Evolutionary conservation across 2,888 invertebrate species (phyloP), one percentile per base, ranked within the genome.

Genomic region (Lasioglossum pauxillum): DNA sequence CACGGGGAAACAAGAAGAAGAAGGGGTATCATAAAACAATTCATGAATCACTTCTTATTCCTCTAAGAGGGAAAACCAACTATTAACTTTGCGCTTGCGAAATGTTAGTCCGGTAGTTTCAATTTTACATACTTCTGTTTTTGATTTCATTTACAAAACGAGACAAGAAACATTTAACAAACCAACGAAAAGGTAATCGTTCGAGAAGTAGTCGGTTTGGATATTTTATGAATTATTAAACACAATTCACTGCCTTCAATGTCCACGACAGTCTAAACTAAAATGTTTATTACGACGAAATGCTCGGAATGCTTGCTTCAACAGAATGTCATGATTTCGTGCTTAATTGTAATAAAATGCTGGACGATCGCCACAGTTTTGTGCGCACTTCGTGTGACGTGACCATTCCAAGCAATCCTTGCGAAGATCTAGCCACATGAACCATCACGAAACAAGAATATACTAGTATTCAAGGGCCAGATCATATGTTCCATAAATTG

Each of bases 1-100:
- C 41, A 14, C 41, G n/a, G 71, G 5, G n/a, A 71, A 41, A 41
- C 14, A 41, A 71, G 14, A 41, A 14, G 38, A 41, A 38, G 38
- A 5, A 5, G 35, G 12, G n/a, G 41, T 71, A 71, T 41, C 71
- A 71, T 41, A 69, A 71, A 71, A 44, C 46, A 46, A 77, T 76
- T 60, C 76, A 64, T 64, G 44, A 77, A 64, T 76, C 44, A 38
- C 38, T 38, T 71, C 23, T 71, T 69, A 69, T 71, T 71, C 53
- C 1, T 41, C 41, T 8, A 10, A 27, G 8, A n/a, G 12, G 10
- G 23, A 44, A 41, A 41, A 14, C 23, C 41, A 14, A 69, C 12
- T n/a, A n/a, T 41, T 41, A 5, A 41, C n/a, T 71, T 71, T 12
- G 12, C 10, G 41, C n/a, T 23, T n/a, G 23, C 38, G 69, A 12